Conservation (phyloP, 2,888 invertebrate genomes). For the Nephrotoma flavescens region DNA sequence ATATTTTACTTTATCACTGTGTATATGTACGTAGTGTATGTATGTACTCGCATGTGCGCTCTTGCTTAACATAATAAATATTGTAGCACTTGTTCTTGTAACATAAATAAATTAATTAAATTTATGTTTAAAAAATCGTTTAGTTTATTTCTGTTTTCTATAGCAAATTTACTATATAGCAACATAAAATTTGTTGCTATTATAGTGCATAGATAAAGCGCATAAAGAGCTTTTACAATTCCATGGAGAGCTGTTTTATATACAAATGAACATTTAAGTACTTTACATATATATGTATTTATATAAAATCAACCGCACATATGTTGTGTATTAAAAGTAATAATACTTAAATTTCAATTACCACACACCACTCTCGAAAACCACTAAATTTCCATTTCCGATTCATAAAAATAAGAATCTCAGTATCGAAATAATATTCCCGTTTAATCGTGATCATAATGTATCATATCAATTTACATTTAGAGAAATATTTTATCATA, state of each 20-base stretch:
- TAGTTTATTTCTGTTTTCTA: neutral
- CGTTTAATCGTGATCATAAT: neutral
- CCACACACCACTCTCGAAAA: neutral
- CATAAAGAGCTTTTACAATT: neutral
- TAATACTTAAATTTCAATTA: neutral
- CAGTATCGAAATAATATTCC: neutral
- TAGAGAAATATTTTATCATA: neutral
- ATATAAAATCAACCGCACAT: neutral
- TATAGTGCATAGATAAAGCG: neutral
- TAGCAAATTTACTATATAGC: neutral
- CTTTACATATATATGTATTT: neutral
- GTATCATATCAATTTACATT: neutral
- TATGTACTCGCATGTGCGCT: neutral
- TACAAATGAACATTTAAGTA: neutral
- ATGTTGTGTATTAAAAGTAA: neutral
- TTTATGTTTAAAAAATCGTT: neutral
- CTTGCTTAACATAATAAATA: neutral
- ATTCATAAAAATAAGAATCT: neutral
- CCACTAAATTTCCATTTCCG: neutral
- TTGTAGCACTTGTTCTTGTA: neutral
- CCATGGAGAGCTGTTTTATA: neutral
- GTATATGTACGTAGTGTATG: neutral
- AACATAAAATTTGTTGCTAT: neutral
- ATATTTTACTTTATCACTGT: neutral
- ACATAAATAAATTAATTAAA: neutral